These are phyloP conservation scores for Steinernema scapterisci DNA, from an alignment of 2,888 invertebrate genomes.

Conservation along the genomic window DNA sequence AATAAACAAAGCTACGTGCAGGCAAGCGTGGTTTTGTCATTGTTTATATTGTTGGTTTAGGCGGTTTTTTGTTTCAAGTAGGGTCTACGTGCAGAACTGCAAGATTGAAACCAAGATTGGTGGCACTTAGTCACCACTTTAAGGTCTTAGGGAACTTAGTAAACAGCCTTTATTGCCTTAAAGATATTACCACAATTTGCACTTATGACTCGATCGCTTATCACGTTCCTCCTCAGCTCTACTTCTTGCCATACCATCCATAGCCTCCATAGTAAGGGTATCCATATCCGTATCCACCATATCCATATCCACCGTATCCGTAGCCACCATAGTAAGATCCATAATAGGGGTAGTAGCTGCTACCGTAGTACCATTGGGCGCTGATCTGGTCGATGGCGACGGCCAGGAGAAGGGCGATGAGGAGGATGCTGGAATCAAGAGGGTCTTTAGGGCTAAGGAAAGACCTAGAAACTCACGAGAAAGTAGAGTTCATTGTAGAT, in stretches of 20 bases:
- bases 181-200: too few species aligned
- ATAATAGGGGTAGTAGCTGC: neutral
- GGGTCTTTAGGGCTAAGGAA: too few species aligned
- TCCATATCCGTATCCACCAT: neutral
- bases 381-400: conserved; percentile 16
- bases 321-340: neutral
- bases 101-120: too few species aligned
- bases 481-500: conserved; percentile 10
- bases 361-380: conserved; percentile 25
- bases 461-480: neutral
- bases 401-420: conserved; percentile 1
- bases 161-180: too few species aligned
- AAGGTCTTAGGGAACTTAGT: too few species aligned
- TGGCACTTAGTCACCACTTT: too few species aligned
- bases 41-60: too few species aligned
- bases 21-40: too few species aligned
- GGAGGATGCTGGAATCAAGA: neutral
- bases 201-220: too few species aligned
- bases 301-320: neutral
- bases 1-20: too few species aligned
- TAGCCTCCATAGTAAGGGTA: conserved; percentile 5
- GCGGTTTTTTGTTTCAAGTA: too few species aligned
- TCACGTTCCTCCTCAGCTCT: neutral
- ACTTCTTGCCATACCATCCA: neutral
- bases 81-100: too few species aligned